Conservation (phyloP, 1,140 invertebrate genomes). For the Pararge aegeria region DNA sequence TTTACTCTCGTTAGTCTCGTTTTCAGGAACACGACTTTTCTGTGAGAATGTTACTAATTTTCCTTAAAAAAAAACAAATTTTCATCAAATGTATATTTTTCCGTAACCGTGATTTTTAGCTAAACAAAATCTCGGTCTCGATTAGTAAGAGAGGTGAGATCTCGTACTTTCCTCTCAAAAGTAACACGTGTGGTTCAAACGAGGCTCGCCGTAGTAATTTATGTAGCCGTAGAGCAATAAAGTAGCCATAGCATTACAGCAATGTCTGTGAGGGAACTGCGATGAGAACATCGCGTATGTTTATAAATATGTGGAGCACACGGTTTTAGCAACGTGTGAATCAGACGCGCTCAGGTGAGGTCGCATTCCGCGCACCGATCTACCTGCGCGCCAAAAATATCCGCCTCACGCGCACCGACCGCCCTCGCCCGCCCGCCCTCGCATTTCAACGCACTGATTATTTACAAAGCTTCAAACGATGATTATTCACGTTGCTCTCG, state of each 20-base stretch:
- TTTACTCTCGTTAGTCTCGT: background rate
- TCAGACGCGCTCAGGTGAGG: slow-evolving; percentile 74
- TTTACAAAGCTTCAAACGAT: slow-evolving; percentile 31
- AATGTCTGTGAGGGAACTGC: background rate
- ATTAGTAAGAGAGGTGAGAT: too few species aligned
- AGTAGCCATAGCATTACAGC: background rate
- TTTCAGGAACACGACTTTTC: too few species aligned
- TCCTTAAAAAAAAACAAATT: too few species aligned
- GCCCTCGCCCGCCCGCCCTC: slow-evolving; percentile 45
- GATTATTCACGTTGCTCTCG: slow-evolving; percentile 13
- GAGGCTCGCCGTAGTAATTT: background rate
- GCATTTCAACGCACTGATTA: slow-evolving; percentile 49
- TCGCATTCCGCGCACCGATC: slow-evolving; percentile 69
- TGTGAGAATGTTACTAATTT: too few species aligned
- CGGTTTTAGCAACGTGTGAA: slow-evolving; percentile 71
- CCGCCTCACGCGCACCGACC: slow-evolving; percentile 47
- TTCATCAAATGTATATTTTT: too few species aligned
- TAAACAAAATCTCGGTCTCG: too few species aligned
- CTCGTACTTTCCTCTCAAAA: too few species aligned
- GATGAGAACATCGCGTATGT: slow-evolving; percentile 38
- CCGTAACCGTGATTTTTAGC: too few species aligned
- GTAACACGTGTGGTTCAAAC: too few species aligned
- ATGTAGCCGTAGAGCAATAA: background rate
- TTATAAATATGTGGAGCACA: slow-evolving; percentile 63
- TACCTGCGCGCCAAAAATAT: slow-evolving; percentile 77